These are phyloP conservation scores for Mirza zaza DNA, from an alignment of 2,113 vertebrate species.

Conservation along the genomic window DNA sequence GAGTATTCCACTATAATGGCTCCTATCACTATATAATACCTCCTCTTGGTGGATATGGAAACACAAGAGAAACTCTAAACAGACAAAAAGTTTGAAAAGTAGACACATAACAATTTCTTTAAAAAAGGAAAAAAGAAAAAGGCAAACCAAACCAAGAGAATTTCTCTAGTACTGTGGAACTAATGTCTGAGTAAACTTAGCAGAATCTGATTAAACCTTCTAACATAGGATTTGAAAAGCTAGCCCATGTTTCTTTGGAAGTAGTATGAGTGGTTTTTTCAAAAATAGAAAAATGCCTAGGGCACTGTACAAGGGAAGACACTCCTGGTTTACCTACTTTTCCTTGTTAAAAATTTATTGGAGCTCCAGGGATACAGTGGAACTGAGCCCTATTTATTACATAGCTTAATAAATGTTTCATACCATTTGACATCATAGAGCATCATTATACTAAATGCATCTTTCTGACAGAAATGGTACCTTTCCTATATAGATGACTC, in stretches of 20 bases:
- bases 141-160: neutral
- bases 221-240: conserved; percentile 22
- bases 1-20: neutral
- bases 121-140: neutral
- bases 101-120: neutral
- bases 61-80: conserved; percentile 4
- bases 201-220: neutral
- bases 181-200: neutral
- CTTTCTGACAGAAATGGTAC: conserved; percentile 37
- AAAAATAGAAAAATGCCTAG: conserved; percentile 5
- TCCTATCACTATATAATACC: neutral
- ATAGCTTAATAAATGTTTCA: conserved; percentile 49
- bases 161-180: neutral
- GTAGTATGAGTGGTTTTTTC: neutral
- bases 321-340: neutral
- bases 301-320: neutral
- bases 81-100: neutral
- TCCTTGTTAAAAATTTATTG: conserved; percentile 26
- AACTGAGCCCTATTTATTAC: conserved; percentile 21
- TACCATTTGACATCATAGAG: neutral
- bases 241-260: neutral
- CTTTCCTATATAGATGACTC: conserved; percentile 25
- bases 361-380: neutral
- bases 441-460: conserved; percentile 24
- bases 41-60: neutral